A percentile compares a stretch with the other conserved stretches of the same genome.
phyloP scores from a whole-genome alignment of 2,888 invertebrate species.

The Parnassius glacialis region DNA sequence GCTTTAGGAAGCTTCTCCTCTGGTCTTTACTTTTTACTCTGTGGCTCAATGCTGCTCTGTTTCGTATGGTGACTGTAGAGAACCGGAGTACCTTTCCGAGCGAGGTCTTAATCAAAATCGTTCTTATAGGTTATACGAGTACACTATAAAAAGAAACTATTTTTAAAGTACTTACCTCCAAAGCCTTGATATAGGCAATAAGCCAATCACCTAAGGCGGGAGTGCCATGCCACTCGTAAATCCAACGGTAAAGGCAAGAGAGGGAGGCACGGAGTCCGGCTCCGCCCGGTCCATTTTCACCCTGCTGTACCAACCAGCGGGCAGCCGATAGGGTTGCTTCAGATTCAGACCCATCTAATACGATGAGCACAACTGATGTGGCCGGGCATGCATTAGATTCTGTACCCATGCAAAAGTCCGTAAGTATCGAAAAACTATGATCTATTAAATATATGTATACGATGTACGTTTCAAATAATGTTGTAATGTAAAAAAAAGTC shows the following conservation, averaged over 20 bases:
- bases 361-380: conserved; percentile 81
- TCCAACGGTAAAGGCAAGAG: conserved; percentile 85
- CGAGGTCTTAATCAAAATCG: no score
- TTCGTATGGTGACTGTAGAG: no score
- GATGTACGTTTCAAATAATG: no score
- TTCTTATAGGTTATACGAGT: no score
- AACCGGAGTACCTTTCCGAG: no score
- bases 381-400: conserved; percentile 79
- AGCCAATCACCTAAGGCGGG: conserved; percentile 85
- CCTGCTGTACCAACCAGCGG: conserved; percentile 65
- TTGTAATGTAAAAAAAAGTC: no score
- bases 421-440: no score
- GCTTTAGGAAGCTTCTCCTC: no score
- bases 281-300: conserved; percentile 63
- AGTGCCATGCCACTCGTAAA: conserved; percentile 82
- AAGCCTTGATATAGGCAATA: conserved; percentile 83
- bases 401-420: conserved; percentile 29
- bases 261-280: conserved; percentile 83
- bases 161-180: conserved; percentile 66
- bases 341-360: conserved; percentile 69
- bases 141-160: no score
- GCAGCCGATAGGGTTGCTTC: conserved; percentile 53
- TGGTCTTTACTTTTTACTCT: no score
- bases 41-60: no score
- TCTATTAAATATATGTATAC: no score